Evolutionary conservation across 2,113 vertebrate genomes (phyloP), one percentile per base, ranked within the genome.

Genomic region (Limnothrissa miodon): DNA sequence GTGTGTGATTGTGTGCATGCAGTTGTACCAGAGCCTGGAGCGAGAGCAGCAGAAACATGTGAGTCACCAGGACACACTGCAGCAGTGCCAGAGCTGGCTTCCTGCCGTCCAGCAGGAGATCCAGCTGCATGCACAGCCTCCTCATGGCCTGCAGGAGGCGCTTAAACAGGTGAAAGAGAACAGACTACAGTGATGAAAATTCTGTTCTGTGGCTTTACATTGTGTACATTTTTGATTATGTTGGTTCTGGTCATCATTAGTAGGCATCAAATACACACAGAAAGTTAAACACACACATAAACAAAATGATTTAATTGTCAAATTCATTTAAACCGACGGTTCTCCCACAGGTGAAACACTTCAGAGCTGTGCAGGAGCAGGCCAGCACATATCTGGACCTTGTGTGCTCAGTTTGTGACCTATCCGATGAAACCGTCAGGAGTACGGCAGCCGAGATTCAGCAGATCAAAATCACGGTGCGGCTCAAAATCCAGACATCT

Each of bases 21-120:
- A 99, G 98, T 95, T 99, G 17, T 99, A 99, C 91, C 95, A 96
- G 92, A 98, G 96, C 93, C 91, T 99, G 92, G 97, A 99, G 88
- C 93, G 94, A 8, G 98, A 99, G 91, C 93, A 99, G 39, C 97
- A 99, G 91, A 98, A 96, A 86, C 96, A 99, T 0, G 96, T 97
- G 39, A 98, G 96, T 90, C 95, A 97, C 78, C 97, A 99, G 79
- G 97, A 99, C 83, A 96, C 98, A 0, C 91, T 99, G 82, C 95
- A 96, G 86, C 97, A 99, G 87, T 98, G 97, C 89, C 95, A 97
- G 90, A 95, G 93, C 2, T 99, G 98, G 98, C 90, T 99, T 2
- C 92, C 90, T 79, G 93, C 96, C 1, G 93, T 97, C 39, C 94
- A 96, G 33, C 94, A 95, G 39, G 96, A 97, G 33, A 89, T 97